Conservation (phyloP, 2,888 invertebrate genomes). For the Cremastobaeus sp. region DNA sequence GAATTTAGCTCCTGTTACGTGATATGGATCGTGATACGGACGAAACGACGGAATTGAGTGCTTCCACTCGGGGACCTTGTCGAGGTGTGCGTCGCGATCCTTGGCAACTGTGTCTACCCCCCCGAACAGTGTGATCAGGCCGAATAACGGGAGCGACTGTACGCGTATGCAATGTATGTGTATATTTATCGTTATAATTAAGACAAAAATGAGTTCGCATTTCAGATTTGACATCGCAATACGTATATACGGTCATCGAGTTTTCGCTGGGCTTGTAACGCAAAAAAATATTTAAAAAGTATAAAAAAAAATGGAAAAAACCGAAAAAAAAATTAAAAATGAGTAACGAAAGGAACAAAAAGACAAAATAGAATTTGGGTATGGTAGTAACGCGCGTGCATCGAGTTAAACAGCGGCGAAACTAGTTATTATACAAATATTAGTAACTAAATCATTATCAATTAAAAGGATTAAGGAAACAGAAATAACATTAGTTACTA, state of each 20-base stretch:
- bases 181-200: conserved; percentile 59
- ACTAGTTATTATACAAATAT: conserved; percentile 56
- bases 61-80: too few relatives aligned
- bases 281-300: conserved; percentile 28
- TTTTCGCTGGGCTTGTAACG: conserved; percentile 67
- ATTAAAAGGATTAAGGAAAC: conserved; percentile 62
- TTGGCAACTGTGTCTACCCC: too few relatives aligned
- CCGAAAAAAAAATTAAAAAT: conserved; percentile 18
- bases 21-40: too few relatives aligned
- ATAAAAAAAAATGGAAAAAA: conserved; percentile 1
- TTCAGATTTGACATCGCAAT: conserved; percentile 67
- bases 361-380: conserved; percentile 42
- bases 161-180: too few relatives aligned
- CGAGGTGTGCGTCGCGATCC: too few relatives aligned
- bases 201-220: conserved; percentile 68
- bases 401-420: conserved; percentile 56
- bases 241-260: conserved; percentile 70
- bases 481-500: conserved; percentile 64
- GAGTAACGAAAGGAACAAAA: conserved; percentile 23
- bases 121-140: conserved; percentile 9
- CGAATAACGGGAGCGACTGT: too few relatives aligned
- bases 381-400: conserved; percentile 56
- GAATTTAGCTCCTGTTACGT: too few relatives aligned
- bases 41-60: too few relatives aligned
- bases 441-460: conserved; percentile 69